These are phyloP conservation scores for Cylindroiulus punctatus DNA, from an alignment of 2,888 invertebrate genomes.

Conservation along the genomic window DNA sequence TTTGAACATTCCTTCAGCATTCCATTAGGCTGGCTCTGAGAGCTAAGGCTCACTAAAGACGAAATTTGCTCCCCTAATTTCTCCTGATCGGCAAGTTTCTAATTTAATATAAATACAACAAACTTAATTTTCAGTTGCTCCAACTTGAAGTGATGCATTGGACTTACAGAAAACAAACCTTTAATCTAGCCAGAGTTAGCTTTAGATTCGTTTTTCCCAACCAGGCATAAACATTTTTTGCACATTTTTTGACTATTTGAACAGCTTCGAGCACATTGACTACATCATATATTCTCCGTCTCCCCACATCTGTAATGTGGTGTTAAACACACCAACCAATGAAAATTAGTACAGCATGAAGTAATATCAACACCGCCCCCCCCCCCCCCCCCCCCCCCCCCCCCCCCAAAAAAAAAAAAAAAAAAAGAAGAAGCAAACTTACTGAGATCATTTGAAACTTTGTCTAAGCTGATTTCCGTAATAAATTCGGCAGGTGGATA, in stretches of 20 bases:
- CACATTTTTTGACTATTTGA: slow-evolving; percentile 73
- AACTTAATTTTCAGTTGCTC: background rate
- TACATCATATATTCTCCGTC: slow-evolving; percentile 78
- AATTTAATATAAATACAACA: slow-evolving; percentile 48
- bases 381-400: too few species aligned
- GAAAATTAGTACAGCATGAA: too few species aligned
- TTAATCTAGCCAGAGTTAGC: slow-evolving; percentile 73
- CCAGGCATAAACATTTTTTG: slow-evolving; percentile 77
- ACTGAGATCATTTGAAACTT: slow-evolving; percentile 72
- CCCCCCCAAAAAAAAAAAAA: too few species aligned
- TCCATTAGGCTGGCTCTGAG: background rate
- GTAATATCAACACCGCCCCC: too few species aligned
- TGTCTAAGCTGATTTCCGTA: slow-evolving; percentile 72
- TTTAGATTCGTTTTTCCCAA: slow-evolving; percentile 74
- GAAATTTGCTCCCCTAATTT: slow-evolving; percentile 63
- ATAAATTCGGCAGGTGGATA: slow-evolving; percentile 65
- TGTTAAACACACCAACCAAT: background rate
- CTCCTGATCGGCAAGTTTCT: slow-evolving; percentile 63
- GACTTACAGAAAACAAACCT: slow-evolving; percentile 64
- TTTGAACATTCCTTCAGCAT: background rate
- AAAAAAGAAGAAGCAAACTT: slow-evolving; percentile 58
- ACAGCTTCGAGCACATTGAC: slow-evolving; percentile 79
- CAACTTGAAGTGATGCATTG: slow-evolving; percentile 37
- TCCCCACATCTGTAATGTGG: slow-evolving; percentile 70
- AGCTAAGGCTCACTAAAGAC: background rate